Evolutionary conservation across 1,140 invertebrate species (phyloP).

Genomic region (Sarcophaga bullata): DNA sequence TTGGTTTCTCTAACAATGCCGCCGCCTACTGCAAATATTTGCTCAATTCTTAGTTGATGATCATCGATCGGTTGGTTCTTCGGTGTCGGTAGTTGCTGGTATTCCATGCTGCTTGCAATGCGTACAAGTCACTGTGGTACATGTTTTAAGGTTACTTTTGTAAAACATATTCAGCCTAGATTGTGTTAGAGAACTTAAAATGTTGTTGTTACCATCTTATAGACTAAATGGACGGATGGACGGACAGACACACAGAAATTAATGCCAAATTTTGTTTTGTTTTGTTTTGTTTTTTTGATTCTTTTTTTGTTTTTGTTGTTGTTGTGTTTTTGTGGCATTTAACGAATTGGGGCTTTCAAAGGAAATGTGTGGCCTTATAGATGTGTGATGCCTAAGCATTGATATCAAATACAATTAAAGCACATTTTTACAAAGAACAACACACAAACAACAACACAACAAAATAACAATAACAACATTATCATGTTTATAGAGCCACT

Average conservation of each 20-base stretch:
- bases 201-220: not conserved
- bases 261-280: not conserved
- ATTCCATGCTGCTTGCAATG: not conserved
- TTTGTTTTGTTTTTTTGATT: no score
- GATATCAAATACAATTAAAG: conserved; percentile 66
- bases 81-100: not conserved
- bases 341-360: conserved; percentile 17
- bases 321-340: not conserved
- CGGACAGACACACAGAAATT: not conserved
- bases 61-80: not conserved
- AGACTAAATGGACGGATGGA: not conserved
- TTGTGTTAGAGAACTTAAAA: no score
- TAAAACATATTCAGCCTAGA: not conserved
- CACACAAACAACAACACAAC: conserved; percentile 45
- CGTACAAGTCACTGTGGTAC: not conserved
- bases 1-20: conserved; percentile 26
- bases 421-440: conserved; percentile 43
- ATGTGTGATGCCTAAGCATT: conserved; percentile 62
- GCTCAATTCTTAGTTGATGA: not conserved
- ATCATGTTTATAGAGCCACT: not conserved
- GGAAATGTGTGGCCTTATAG: conserved; percentile 28
- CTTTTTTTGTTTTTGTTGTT: not conserved
- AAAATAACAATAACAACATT: conserved; percentile 33
- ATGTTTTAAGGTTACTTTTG: not conserved
- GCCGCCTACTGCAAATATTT: conserved; percentile 33